phyloP scores from a whole-genome alignment of 2,113 vertebrate genomes.

The Bettongia penicillata region DNA sequence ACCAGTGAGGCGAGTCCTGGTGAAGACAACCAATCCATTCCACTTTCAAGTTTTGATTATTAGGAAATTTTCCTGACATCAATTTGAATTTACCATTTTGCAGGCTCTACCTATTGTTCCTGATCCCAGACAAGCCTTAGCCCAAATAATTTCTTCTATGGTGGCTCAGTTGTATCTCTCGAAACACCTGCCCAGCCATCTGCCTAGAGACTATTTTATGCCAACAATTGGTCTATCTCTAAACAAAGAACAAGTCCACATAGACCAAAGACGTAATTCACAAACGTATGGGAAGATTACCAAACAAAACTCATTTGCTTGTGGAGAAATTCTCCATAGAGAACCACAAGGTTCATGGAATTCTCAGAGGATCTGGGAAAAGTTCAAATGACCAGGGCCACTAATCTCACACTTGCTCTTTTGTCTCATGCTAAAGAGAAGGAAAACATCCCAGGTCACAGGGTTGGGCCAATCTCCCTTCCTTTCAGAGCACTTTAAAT shows the following conservation, averaged over 20 bases:
- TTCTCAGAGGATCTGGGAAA: too few species aligned
- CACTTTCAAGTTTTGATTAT: background rate
- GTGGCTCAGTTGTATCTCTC: background rate
- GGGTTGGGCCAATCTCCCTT: background rate
- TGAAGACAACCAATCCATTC: background rate
- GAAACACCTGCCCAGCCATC: background rate
- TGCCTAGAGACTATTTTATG: background rate
- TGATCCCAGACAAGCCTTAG: background rate
- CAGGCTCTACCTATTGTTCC: background rate
- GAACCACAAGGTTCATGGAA: too few species aligned
- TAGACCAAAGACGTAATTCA: too few species aligned
- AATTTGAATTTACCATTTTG: background rate
- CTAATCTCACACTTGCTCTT: background rate
- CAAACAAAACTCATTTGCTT: too few species aligned
- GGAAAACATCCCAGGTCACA: background rate
- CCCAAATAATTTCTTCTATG: background rate
- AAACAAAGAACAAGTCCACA: too few species aligned
- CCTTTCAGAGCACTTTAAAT: background rate
- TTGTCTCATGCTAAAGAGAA: background rate
- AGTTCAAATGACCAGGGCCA: too few species aligned
- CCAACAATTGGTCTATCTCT: background rate
- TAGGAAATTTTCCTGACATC: background rate
- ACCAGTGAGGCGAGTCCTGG: background rate
- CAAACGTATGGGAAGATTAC: too few species aligned
- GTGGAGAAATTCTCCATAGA: too few species aligned